phyloP scores from a whole-genome alignment of 1,140 invertebrate species.

The Danaus plexippus region DNA sequence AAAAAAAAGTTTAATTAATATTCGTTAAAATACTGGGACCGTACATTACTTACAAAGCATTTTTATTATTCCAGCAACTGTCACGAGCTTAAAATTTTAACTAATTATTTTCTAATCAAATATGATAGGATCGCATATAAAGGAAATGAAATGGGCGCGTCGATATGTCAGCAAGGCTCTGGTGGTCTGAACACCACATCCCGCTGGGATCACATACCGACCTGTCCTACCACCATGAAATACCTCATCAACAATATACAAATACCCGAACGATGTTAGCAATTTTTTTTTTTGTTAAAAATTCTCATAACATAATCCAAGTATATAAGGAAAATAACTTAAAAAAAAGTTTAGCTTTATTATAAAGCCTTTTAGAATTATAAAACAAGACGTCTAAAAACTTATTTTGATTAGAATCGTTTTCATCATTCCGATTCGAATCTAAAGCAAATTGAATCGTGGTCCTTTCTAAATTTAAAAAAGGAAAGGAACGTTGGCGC shows the following conservation, averaged over 20 bases:
- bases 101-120: no score
- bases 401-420: slow-evolving; percentile 9
- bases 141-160: background rate
- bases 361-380: no score
- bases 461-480: slow-evolving; percentile 36
- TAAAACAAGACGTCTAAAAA: background rate
- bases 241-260: slow-evolving; percentile 3
- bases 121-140: no score
- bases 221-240: background rate
- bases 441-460: slow-evolving; percentile 39
- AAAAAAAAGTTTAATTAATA: no score
- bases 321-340: no score
- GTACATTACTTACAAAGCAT: no score
- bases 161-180: no score
- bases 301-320: no score
- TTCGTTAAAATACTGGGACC: no score
- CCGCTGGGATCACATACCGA: slow-evolving; percentile 12
- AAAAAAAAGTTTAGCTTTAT: no score
- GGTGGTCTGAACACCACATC: slow-evolving; percentile 12
- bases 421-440: slow-evolving; percentile 23
- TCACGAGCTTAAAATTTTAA: no score
- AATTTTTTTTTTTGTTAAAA: background rate
- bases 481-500: slow-evolving; percentile 57
- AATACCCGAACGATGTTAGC: background rate
- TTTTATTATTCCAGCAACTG: no score